These are phyloP conservation scores for Anagyrus pseudococci DNA, from an alignment of 2,888 invertebrate genomes.

Conservation along the genomic window DNA sequence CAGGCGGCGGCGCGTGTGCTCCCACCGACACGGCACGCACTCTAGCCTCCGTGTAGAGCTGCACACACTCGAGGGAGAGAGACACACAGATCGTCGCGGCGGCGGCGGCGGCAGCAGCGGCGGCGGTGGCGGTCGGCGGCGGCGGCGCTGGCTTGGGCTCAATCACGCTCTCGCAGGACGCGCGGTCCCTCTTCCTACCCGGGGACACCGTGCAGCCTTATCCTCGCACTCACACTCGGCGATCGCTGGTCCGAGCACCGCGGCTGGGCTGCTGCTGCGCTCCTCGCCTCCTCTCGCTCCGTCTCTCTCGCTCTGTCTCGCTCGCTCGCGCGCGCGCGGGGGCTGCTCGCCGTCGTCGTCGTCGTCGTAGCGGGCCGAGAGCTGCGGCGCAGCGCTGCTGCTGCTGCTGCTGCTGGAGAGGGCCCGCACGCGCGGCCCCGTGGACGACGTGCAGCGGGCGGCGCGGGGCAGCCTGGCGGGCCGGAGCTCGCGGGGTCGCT, in stretches of 20 bases:
- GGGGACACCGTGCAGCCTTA: neutral
- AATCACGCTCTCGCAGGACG: neutral
- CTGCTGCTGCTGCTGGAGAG: too few relatives aligned
- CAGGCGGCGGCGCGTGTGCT: too few relatives aligned
- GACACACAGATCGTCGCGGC: too few relatives aligned
- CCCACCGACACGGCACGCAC: too few relatives aligned
- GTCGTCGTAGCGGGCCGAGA: neutral
- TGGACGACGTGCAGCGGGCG: too few relatives aligned
- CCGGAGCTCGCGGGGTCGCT: neutral
- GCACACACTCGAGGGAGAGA: too few relatives aligned
- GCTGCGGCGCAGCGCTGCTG: neutral
- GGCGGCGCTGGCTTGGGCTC: neutral
- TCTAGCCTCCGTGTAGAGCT: too few relatives aligned
- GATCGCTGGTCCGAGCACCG: neutral
- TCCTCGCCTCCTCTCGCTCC: too few relatives aligned
- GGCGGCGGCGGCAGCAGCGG: neutral
- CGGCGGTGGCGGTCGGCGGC: neutral
- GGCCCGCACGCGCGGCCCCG: too few relatives aligned
- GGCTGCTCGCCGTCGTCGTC: neutral
- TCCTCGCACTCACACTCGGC: neutral
- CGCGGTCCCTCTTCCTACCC: neutral
- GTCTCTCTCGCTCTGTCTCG: too few relatives aligned
- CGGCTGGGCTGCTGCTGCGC: constrained; percentile 3
- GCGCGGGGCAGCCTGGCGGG: neutral
- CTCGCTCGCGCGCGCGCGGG: too few relatives aligned